Evolutionary conservation across 2,113 vertebrate genomes (phyloP).

Genomic region (Bos javanicus): DNA sequence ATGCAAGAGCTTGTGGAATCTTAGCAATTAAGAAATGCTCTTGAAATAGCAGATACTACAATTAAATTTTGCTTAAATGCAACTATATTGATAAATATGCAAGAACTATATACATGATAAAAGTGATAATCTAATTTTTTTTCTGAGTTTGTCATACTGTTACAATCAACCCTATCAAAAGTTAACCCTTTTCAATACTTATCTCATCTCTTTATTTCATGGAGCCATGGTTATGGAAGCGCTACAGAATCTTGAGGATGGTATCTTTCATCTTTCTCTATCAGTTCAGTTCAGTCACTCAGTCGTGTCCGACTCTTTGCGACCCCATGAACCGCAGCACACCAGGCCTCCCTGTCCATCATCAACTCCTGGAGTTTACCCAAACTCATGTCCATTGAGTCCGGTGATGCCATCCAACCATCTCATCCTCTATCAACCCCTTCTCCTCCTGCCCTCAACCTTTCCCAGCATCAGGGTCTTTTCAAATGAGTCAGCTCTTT

Average conservation of each 20-base stretch:
- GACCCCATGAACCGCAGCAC: neutral
- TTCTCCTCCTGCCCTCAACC: neutral
- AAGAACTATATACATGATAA: neutral
- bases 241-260: neutral
- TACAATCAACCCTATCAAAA: neutral
- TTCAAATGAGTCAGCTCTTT: neutral
- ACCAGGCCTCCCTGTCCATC: neutral
- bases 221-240: neutral
- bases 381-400: neutral
- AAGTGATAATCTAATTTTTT: neutral
- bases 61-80: slow-evolving; percentile 20
- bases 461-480: neutral
- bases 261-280: neutral
- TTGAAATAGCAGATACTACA: neutral
- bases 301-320: neutral
- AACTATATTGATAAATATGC: neutral
- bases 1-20: neutral
- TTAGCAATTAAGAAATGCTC: neutral
- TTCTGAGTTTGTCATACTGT: neutral
- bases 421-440: neutral
- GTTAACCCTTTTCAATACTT: neutral
- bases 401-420: neutral
- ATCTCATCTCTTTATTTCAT: neutral
- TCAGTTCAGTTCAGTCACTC: neutral
- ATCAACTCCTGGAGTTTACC: neutral